phyloP scores from a whole-genome alignment of 1,140 invertebrate genomes.

The Papilio machaon region DNA sequence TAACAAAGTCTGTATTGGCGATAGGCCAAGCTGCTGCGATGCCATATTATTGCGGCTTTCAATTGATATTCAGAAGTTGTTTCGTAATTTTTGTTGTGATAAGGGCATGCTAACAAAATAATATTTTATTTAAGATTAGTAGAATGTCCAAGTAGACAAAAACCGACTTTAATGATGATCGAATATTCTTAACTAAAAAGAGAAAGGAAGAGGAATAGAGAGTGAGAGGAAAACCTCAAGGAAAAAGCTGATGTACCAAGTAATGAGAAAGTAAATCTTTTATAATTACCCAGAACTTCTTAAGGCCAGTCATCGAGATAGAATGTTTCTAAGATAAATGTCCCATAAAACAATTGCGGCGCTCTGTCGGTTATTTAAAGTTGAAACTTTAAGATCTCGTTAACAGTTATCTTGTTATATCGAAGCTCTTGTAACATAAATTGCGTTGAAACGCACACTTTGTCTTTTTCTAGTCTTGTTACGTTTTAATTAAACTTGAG shows the following conservation, averaged over 20 bases:
- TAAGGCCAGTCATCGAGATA: slow-evolving; percentile 1
- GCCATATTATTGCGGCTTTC: neutral
- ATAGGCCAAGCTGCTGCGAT: neutral
- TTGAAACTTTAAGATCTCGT: slow-evolving; percentile 6
- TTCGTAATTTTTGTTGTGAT: neutral
- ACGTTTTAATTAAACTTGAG: slow-evolving; percentile 16
- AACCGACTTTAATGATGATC: neutral
- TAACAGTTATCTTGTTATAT: slow-evolving; percentile 5
- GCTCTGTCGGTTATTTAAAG: neutral
- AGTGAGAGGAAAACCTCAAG: neutral
- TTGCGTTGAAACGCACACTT: neutral
- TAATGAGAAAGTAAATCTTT: slow-evolving; percentile 20
- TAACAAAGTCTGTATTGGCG: slow-evolving; percentile 1
- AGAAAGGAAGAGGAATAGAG: neutral
- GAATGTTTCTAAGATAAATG: slow-evolving; percentile 2
- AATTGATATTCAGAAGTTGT: slow-evolving; percentile 8
- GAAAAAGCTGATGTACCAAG: neutral
- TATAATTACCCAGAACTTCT: slow-evolving; percentile 3
- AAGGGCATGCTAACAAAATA: neutral
- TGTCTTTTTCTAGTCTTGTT: neutral
- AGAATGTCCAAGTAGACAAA: neutral
- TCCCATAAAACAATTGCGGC: slow-evolving; percentile 22
- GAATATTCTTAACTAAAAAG: neutral
- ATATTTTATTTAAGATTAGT: neutral
- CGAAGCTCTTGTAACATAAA: slow-evolving; percentile 13